These are phyloP conservation scores for Drosophila nasuta DNA, from an alignment of 1,140 invertebrate genomes.

Conservation along the genomic window DNA sequence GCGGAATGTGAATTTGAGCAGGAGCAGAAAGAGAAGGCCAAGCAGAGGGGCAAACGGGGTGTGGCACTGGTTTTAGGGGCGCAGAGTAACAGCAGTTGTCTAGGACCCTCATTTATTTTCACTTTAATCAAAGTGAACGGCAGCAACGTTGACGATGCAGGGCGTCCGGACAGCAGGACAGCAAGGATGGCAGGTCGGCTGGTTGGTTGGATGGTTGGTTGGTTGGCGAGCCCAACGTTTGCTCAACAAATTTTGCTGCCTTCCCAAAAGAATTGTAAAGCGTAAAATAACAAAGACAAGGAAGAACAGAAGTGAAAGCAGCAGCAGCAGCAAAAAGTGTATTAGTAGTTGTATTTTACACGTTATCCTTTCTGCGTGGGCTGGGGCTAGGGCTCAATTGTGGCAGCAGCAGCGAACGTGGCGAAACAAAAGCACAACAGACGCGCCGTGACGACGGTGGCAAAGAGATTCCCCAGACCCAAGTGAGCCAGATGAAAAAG, in stretches of 20 bases:
- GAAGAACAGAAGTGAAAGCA: conserved; percentile 56
- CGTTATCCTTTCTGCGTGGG: conserved; percentile 70
- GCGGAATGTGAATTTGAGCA: conserved; percentile 4
- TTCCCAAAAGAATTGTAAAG: conserved; percentile 80
- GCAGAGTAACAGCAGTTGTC: conserved; percentile 64
- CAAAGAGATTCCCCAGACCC: conserved; percentile 54
- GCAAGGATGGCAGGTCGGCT: neutral
- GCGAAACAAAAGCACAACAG: conserved; percentile 44
- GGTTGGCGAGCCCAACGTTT: conserved; percentile 27
- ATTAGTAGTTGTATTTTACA: conserved; percentile 77
- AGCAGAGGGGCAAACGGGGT: neutral
- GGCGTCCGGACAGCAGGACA: neutral
- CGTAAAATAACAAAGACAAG: conserved; percentile 79
- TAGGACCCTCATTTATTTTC: conserved; percentile 82
- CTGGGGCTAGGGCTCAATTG: neutral
- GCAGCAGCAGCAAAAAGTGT: conserved; percentile 39
- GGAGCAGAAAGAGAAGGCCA: too few species aligned
- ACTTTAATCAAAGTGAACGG: conserved; percentile 81
- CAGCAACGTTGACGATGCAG: conserved; percentile 43
- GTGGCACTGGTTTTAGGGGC: conserved; percentile 22
- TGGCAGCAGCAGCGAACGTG: neutral
- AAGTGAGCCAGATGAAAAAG: conserved; percentile 57
- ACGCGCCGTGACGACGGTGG: conserved; percentile 2
- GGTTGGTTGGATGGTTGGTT: neutral
- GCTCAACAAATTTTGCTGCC: conserved; percentile 77